phyloP scores from a whole-genome alignment of 1,140 invertebrate species.

The Anadara kagoshimensis region DNA sequence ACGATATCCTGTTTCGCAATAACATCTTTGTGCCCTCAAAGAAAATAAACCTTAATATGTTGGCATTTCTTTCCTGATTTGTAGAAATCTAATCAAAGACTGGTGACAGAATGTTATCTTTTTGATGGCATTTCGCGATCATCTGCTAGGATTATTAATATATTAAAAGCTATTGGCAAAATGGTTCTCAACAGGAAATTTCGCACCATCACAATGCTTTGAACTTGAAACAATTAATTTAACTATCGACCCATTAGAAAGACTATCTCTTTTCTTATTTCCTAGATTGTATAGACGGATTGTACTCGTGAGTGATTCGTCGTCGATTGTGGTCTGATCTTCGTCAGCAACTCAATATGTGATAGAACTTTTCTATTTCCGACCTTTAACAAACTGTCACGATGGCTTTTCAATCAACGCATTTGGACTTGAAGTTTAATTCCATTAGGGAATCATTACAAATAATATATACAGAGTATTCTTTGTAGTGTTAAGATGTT shows the following conservation, averaged over 20 bases:
- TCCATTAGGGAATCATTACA: slow-evolving; percentile 31
- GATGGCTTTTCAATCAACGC: slow-evolving; percentile 13
- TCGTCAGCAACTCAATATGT: slow-evolving; percentile 19
- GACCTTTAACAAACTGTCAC: slow-evolving; percentile 17
- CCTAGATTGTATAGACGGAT: slow-evolving; percentile 5
- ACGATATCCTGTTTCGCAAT: no score
- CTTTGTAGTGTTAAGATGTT: no score
- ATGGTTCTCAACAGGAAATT: slow-evolving; percentile 39
- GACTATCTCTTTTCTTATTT: slow-evolving; percentile 15
- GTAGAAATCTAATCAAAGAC: slow-evolving; percentile 23
- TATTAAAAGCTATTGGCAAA: slow-evolving; percentile 38
- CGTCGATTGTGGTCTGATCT: slow-evolving; percentile 17
- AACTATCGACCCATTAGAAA: slow-evolving; percentile 12
- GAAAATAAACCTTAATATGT: slow-evolving; percentile 15
- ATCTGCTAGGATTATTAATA: slow-evolving; percentile 30
- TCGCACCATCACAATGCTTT: slow-evolving; percentile 25
- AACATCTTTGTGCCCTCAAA: slow-evolving; percentile 8
- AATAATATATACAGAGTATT: no score
- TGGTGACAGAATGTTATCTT: slow-evolving; percentile 1
- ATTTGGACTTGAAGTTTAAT: slow-evolving; percentile 39
- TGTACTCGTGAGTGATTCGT: slow-evolving; percentile 8
- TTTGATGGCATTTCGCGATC: slow-evolving; percentile 19
- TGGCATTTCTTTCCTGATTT: slow-evolving; percentile 18
- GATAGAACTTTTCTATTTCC: slow-evolving; percentile 14
- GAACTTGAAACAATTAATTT: slow-evolving; percentile 41